Base-by-base conservation (phyloP, 2,888 invertebrate species). In the Tetropium fuscum region DNA sequence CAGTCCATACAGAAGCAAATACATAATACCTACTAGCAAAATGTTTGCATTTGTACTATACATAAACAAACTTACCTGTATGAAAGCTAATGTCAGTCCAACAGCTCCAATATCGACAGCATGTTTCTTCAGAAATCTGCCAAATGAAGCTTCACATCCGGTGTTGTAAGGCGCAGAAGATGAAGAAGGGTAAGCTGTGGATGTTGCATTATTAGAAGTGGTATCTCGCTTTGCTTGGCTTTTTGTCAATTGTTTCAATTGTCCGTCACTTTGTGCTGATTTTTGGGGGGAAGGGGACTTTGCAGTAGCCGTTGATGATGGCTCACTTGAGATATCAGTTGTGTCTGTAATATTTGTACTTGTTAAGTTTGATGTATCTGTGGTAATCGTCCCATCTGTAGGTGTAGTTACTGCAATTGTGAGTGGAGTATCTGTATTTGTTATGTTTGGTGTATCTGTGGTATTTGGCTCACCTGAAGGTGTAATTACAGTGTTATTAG, bases 11-110 rank as follows among this genome's bases (percentile, higher is more conserved):
- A n/a, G n/a, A n/a, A n/a, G n/a, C n/a, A n/a, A n/a, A n/a, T n/a
- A n/a, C n/a, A n/a, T n/a, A n/a, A n/a, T n/a, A n/a, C n/a, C n/a
- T n/a, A n/a, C n/a, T n/a, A n/a, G n/a, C n/a, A n/a, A n/a, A n/a
- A n/a, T n/a, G n/a, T n/a, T n/a, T n/a, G n/a, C n/a, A n/a, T n/a
- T n/a, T n/a, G n/a, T n/a, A n/a, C n/a, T n/a, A n/a, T n/a, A n/a
- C n/a, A n/a, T n/a, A n/a, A n/a, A n/a, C 3, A 25, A 2, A 63
- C 73, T 79, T 81, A 95, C 95, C 90, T 97, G 96, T 59, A 96
- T 86, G 65, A 92, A 84, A 55, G 95, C 95, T 41, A 97, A 88
- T 6, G 91, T 91, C 48, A 95, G 84, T 7, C 92, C 95, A 6
- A 93, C 90, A 1, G 91, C 91, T 8, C 93, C 95, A 55, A 97